A percentile compares a stretch with the other conserved stretches of the same genome.
Evolutionary conservation across 2,113 vertebrate species (phyloP).

Genomic region (Prochilodus magdalenae): DNA sequence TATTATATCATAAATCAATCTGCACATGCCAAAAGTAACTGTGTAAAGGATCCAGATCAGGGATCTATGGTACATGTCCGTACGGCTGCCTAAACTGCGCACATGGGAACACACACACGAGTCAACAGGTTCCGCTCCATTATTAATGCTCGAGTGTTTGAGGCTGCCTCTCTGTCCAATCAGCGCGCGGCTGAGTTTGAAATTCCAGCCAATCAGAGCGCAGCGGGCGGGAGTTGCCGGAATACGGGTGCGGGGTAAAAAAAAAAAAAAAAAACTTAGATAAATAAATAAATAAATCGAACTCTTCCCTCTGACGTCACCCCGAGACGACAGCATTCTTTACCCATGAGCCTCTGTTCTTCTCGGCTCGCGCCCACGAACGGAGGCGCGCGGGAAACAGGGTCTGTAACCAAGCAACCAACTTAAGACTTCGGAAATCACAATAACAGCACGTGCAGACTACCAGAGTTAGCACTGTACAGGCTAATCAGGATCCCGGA

Average conservation of each 20-base stretch:
- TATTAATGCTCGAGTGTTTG: neutral
- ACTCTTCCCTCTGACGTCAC: slow-evolving; percentile 45
- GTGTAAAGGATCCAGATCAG: too few species aligned
- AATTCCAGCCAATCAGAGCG: neutral
- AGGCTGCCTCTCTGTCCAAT: neutral
- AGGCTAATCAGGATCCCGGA: too few species aligned
- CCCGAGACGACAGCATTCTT: slow-evolving; percentile 60
- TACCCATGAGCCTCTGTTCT: slow-evolving; percentile 73
- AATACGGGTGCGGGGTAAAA: neutral
- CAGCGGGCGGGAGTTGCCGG: neutral
- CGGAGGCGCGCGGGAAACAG: neutral
- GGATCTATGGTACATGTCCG: too few species aligned
- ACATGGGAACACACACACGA: too few species aligned
- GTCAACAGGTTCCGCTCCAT: too few species aligned
- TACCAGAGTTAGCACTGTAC: too few species aligned
- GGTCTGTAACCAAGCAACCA: neutral
- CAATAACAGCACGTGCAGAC: too few species aligned
- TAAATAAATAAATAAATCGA: too few species aligned
- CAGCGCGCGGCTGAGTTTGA: neutral
- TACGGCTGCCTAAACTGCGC: too few species aligned
- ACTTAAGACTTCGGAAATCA: neutral
- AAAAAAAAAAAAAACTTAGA: too few species aligned
- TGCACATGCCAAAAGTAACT: too few species aligned
- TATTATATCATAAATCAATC: too few species aligned
- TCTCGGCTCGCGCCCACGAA: slow-evolving; percentile 32